Conservation (phyloP, 2,113 vertebrate species). For the Stomatorhinus ivindoensis region DNA sequence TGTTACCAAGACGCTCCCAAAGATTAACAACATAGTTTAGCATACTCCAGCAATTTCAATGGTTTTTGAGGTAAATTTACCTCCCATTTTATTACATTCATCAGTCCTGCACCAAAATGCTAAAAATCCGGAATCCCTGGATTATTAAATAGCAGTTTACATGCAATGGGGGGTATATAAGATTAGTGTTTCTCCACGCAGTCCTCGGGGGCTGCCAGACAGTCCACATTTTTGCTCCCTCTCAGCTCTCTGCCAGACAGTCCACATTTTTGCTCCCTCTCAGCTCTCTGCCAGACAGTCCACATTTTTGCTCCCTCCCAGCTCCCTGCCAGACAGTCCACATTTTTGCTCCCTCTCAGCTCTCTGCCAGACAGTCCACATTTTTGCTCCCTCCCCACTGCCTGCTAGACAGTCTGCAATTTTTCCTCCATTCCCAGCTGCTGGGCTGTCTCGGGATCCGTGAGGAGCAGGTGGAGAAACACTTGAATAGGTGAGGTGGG, state of each 20-base stretch:
- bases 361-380: not conserved
- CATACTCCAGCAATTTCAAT: not conserved
- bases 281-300: too few relatives aligned
- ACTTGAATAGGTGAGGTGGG: not conserved
- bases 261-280: too few relatives aligned
- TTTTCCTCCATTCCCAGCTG: not conserved
- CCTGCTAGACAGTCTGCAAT: too few relatives aligned
- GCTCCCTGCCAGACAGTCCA: not conserved
- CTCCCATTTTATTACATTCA: not conserved
- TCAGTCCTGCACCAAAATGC: not conserved
- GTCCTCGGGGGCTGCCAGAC: not conserved
- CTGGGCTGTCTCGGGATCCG: not conserved
- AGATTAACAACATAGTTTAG: not conserved
- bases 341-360: not conserved
- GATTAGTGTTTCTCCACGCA: not conserved
- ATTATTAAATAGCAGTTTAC: constrained; percentile 9
- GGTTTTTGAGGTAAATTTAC: not conserved
- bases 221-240: not conserved
- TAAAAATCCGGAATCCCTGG: constrained; percentile 1
- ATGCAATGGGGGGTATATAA: not conserved
- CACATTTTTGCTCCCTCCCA: not conserved
- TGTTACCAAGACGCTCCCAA: not conserved
- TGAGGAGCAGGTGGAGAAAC: not conserved
- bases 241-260: not conserved
- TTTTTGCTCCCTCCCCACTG: too few relatives aligned